These are phyloP conservation scores for Aporophyla lueneburgensis DNA, from an alignment of 2,888 invertebrate genomes.

Conservation along the genomic window DNA sequence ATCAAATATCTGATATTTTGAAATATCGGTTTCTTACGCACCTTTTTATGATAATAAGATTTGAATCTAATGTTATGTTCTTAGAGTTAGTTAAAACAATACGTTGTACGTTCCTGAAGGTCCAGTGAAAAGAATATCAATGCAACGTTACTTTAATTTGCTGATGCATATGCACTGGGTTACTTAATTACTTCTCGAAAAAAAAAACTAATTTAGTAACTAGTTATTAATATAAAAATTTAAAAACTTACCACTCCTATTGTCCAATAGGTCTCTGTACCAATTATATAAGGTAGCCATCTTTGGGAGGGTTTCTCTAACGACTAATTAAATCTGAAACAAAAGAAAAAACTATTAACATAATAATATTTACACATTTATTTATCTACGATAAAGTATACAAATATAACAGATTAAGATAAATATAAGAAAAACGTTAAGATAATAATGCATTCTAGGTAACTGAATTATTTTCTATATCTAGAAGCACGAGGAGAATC, in stretches of 20 bases:
- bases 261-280: conserved; percentile 94
- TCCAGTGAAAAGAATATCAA: neutral
- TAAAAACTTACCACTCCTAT: conserved; percentile 92
- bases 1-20: no score
- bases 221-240: neutral
- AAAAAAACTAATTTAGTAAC: neutral
- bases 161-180: no score
- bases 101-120: neutral
- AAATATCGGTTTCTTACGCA: no score
- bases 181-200: neutral
- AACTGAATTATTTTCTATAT: neutral
- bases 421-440: neutral
- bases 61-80: neutral
- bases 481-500: neutral
- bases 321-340: conserved; percentile 86
- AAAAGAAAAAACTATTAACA: conserved; percentile 68
- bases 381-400: neutral
- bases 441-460: neutral
- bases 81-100: conserved; percentile 9
- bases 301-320: conserved; percentile 84
- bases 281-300: conserved; percentile 92
- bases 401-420: no score
- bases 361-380: neutral
- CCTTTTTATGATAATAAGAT: neutral
- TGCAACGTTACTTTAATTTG: neutral